Percentiles rank a stretch among this genome's conserved stretches.
Conservation (phyloP, 2,888 invertebrate species). For the Rhorus exstirpatorius region DNA sequence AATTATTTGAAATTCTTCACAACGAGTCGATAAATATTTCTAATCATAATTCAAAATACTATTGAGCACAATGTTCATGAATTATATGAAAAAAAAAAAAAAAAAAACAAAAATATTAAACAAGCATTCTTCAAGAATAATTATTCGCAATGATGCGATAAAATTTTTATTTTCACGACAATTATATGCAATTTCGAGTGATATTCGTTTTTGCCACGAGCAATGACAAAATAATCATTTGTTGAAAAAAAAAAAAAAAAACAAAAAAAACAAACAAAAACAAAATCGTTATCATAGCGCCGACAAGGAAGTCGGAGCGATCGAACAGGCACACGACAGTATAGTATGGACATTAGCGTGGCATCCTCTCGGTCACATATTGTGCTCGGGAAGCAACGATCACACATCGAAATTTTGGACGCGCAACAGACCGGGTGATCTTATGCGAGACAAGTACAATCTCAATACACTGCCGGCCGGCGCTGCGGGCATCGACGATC, state of each 20-base stretch:
- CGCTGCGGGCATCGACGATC: constrained; percentile 90
- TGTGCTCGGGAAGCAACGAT: constrained; percentile 99
- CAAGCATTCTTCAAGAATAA: too few species aligned
- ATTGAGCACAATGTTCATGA: too few species aligned
- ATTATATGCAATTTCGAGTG: too few species aligned
- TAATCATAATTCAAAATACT: too few species aligned
- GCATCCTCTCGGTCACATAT: constrained; percentile 99
- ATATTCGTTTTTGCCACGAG: too few species aligned
- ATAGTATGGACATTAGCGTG: constrained; percentile 99
- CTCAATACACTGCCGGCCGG: constrained; percentile 96
- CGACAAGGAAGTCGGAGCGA: constrained; percentile 99
- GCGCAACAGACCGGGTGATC: constrained; percentile 98
- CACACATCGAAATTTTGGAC: constrained; percentile 99
- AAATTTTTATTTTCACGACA: too few species aligned
- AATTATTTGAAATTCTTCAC: too few species aligned
- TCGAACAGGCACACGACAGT: constrained; percentile 99
- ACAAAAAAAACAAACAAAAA: background rate
- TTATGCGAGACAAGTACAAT: constrained; percentile 99
- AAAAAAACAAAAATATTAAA: too few species aligned
- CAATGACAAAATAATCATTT: background rate
- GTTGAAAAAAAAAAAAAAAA: background rate
- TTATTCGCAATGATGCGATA: too few species aligned
- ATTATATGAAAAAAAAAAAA: background rate
- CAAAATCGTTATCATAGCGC: constrained; percentile 87
- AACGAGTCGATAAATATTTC: too few species aligned